Percentiles rank a stretch among this genome's conserved stretches.
Evolutionary conservation across 2,113 vertebrate species (phyloP).

Genomic region (Vanacampus margaritifer): DNA sequence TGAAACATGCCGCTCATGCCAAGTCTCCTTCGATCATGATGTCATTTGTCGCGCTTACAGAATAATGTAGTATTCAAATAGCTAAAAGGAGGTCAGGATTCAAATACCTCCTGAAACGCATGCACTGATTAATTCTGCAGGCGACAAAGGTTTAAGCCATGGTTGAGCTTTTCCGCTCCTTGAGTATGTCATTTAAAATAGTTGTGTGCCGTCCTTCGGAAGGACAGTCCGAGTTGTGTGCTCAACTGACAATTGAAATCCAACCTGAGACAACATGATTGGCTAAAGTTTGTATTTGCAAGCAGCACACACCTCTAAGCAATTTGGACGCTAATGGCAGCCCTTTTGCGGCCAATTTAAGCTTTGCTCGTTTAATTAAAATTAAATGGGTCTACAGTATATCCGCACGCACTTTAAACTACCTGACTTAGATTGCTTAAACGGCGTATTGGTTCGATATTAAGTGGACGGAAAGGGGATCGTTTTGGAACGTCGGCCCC

Average conservation of each 20-base stretch:
- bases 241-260: background rate
- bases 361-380: background rate
- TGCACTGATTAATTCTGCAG: background rate
- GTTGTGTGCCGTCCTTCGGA: too few relatives aligned
- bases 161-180: background rate
- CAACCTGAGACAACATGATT: background rate
- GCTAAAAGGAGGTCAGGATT: background rate
- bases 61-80: background rate
- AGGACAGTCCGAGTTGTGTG: too few relatives aligned
- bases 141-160: background rate
- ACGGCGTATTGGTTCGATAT: background rate
- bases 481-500: background rate
- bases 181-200: background rate
- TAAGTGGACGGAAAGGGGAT: background rate
- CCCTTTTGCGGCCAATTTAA: background rate
- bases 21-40: too few relatives aligned
- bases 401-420: background rate
- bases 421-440: conserved; percentile 4
- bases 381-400: background rate
- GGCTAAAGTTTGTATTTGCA: background rate
- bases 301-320: background rate
- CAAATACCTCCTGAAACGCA: background rate
- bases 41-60: too few relatives aligned
- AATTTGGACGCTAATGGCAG: background rate
- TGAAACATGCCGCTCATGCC: too few relatives aligned